Percentiles rank a stretch among this genome's conserved stretches.
These are phyloP conservation scores for Acanthaster planci DNA, from an alignment of 35 echinoderm and acorn worm genomes.

Conservation along the genomic window DNA sequence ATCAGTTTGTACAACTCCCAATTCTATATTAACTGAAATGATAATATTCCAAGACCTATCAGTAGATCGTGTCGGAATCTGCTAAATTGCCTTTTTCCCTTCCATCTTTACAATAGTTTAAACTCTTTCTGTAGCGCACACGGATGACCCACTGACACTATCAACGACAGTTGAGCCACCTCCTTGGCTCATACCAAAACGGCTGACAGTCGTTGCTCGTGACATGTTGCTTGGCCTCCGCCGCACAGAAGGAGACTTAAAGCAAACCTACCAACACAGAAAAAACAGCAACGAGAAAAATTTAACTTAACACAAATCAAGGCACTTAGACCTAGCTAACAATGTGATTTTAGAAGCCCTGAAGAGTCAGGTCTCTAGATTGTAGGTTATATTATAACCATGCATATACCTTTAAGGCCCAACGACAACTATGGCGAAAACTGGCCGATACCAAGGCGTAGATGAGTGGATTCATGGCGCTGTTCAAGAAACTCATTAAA, in stretches of 20 bases:
- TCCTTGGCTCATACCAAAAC: neutral
- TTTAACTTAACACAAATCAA: too few relatives aligned
- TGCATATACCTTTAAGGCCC: constrained; percentile 8
- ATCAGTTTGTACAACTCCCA: too few relatives aligned
- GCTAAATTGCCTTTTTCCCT: too few relatives aligned
- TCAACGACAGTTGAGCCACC: neutral
- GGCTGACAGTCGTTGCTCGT: neutral
- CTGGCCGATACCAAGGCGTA: constrained; percentile 81
- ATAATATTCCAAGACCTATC: too few relatives aligned
- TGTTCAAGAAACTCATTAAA: constrained; percentile 53
- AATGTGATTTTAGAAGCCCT: too few relatives aligned
- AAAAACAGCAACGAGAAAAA: neutral
- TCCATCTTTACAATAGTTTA: too few relatives aligned
- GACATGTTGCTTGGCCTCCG: neutral
- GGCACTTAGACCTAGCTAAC: too few relatives aligned
- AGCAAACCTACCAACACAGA: neutral
- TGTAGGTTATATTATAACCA: too few relatives aligned
- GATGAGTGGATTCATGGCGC: constrained; percentile 70
- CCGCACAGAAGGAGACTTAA: neutral
- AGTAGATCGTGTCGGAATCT: too few relatives aligned
- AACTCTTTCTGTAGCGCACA: neutral
- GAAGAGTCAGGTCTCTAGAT: too few relatives aligned
- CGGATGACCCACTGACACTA: neutral
- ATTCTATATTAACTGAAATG: too few relatives aligned
- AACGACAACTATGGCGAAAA: constrained; percentile 60